These are phyloP conservation scores for Protosalanx chinensis DNA, from an alignment of 2,797 vertebrate species.

Conservation along the genomic window DNA sequence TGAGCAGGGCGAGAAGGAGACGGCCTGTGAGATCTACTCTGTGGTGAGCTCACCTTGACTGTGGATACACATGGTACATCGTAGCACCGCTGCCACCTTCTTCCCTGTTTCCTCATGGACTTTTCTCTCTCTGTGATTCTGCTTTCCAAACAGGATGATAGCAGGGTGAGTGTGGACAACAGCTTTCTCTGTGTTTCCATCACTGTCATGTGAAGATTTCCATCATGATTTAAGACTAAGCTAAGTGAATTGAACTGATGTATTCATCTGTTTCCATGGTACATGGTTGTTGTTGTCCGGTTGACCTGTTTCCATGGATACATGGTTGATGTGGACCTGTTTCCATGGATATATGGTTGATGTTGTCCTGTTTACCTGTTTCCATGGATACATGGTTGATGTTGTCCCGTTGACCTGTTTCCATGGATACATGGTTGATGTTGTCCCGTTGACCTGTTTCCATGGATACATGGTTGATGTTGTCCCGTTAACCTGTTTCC, in stretches of 20 bases:
- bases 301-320: slow-evolving; percentile 8
- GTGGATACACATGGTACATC: not conserved
- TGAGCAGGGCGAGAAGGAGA: slow-evolving; percentile 60
- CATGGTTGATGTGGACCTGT: not conserved
- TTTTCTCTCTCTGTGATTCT: slow-evolving; percentile 15
- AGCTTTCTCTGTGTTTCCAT: not conserved
- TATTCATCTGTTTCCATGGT: not conserved
- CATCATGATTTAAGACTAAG: not conserved
- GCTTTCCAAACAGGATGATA: slow-evolving; percentile 53
- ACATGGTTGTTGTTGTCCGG: not conserved
- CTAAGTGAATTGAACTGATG: too few relatives aligned
- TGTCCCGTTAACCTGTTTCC: too few relatives aligned
- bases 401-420: not conserved
- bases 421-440: not conserved
- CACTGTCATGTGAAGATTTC: not conserved
- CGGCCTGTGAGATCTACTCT: slow-evolving; percentile 64
- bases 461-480: too few relatives aligned
- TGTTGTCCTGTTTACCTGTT: not conserved
- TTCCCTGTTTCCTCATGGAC: not conserved
- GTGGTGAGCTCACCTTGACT: slow-evolving; percentile 48
- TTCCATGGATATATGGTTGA: slow-evolving; percentile 1
- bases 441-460: too few relatives aligned
- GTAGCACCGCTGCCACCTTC: not conserved
- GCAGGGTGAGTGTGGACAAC: slow-evolving; percentile 53
- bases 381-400: not conserved